Evolutionary conservation across 2,888 invertebrate genomes (phyloP).

Genomic region (Lasioglossum vierecki): DNA sequence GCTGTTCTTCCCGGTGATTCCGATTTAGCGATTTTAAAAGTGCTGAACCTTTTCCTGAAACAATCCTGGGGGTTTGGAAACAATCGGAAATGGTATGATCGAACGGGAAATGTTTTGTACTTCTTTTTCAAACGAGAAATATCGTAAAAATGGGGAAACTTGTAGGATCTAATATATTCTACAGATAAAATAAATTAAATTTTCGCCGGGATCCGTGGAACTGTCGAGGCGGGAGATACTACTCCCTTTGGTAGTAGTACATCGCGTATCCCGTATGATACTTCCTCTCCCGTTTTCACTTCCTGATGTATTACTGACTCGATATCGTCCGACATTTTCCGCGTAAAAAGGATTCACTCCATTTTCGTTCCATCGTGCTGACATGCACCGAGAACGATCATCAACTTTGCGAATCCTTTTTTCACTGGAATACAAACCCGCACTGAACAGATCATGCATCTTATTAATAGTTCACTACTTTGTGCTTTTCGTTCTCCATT

Average conservation of each 20-base stretch:
- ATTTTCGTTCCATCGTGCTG: slow-evolving; percentile 12
- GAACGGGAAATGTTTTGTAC: neutral
- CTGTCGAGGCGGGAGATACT: neutral
- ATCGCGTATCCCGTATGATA: slow-evolving; percentile 21
- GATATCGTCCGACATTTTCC: slow-evolving; percentile 24
- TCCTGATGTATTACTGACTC: slow-evolving; percentile 39
- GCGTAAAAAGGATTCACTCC: slow-evolving; percentile 17
- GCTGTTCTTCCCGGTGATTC: neutral
- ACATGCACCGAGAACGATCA: slow-evolving; percentile 18
- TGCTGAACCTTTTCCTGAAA: neutral
- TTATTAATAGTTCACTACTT: neutral
- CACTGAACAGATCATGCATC: neutral
- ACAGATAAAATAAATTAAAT: slow-evolving; percentile 8
- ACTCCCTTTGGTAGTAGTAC: slow-evolving; percentile 9
- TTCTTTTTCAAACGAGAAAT: neutral
- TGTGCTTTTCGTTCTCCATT: neutral
- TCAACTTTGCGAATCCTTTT: slow-evolving; percentile 13
- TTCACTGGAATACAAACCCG: neutral
- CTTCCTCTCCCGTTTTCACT: slow-evolving; percentile 28
- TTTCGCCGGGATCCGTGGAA: neutral
- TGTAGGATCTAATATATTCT: slow-evolving; percentile 12
- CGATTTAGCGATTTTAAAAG: neutral
- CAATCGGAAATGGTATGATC: neutral
- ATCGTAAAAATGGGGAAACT: neutral
- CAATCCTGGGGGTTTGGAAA: neutral